These are phyloP conservation scores for Xanthorhoe spadicearia DNA, from an alignment of 2,888 invertebrate genomes.

Conservation along the genomic window DNA sequence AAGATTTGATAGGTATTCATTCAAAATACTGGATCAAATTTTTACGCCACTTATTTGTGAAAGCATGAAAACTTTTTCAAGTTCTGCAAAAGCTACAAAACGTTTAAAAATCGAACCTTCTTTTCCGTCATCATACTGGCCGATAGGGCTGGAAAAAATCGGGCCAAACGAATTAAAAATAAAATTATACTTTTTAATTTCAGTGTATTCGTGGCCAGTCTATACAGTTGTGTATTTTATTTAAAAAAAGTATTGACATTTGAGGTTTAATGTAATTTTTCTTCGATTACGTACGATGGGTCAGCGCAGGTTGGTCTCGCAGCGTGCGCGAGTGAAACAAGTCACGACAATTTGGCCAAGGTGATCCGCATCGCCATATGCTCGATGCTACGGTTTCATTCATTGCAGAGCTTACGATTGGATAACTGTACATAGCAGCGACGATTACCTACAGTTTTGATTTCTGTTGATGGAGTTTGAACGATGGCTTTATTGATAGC, in stretches of 20 bases:
- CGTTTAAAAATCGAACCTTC: constrained; percentile 1
- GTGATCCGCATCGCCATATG: constrained; percentile 52
- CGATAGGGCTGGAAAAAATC: neutral
- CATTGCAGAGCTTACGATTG: constrained; percentile 35
- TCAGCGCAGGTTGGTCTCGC: constrained; percentile 32
- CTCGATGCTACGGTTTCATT: constrained; percentile 49
- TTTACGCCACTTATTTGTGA: neutral
- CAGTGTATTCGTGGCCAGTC: neutral
- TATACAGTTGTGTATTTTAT: neutral
- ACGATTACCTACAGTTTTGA: constrained; percentile 27
- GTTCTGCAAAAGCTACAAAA: no score
- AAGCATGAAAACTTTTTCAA: neutral
- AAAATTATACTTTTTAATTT: constrained; percentile 1
- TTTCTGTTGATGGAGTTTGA: constrained; percentile 15
- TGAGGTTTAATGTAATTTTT: constrained; percentile 9
- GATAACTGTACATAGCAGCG: constrained; percentile 34
- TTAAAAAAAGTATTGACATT: neutral
- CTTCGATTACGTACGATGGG: constrained; percentile 27
- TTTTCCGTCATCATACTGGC: constrained; percentile 1
- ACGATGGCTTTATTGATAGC: constrained; percentile 22
- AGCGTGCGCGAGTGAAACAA: constrained; percentile 32
- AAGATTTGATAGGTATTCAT: neutral
- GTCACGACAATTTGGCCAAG: constrained; percentile 62
- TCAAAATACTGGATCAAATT: neutral
- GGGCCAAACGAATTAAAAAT: constrained; percentile 1